Conservation (phyloP, 2,797 vertebrate genomes). For the Micrastur ruficollis region DNA sequence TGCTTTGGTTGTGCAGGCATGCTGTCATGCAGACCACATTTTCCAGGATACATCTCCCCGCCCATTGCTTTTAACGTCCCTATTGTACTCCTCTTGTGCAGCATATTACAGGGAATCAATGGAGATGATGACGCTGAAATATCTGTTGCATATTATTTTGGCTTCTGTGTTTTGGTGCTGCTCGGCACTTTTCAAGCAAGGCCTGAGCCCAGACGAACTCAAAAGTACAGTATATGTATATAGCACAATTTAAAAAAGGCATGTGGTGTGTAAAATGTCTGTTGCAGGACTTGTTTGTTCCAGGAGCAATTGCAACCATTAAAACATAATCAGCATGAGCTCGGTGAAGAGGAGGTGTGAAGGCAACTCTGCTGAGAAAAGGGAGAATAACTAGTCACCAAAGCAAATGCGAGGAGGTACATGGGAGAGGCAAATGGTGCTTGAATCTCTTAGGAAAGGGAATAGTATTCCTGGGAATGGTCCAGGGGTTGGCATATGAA, state of each 20-base stretch:
- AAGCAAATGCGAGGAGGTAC: not conserved
- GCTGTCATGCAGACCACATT: not conserved
- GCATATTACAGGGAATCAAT: not conserved
- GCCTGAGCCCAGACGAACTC: not conserved
- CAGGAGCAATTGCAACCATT: conserved; percentile 4
- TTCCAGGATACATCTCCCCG: not conserved
- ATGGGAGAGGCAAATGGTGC: not conserved
- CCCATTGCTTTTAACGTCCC: not conserved
- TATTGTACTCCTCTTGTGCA: not conserved
- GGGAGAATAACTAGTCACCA: not conserved
- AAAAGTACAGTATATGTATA: not conserved
- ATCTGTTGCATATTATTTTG: not conserved
- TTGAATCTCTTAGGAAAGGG: not conserved
- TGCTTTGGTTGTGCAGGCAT: not conserved
- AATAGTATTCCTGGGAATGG: not conserved
- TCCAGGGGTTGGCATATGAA: not conserved
- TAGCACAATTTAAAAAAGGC: not conserved
- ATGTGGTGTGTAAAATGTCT: not conserved
- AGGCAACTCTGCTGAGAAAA: not conserved
- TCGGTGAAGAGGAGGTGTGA: conserved; percentile 52
- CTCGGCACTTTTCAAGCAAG: not conserved
- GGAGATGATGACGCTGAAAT: not conserved
- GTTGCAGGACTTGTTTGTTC: not conserved
- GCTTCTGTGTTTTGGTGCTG: not conserved
- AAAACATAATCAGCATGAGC: conserved; percentile 13